Conservation (phyloP, 2,797 vertebrate species). For the Halcyon leucocephala region DNA sequence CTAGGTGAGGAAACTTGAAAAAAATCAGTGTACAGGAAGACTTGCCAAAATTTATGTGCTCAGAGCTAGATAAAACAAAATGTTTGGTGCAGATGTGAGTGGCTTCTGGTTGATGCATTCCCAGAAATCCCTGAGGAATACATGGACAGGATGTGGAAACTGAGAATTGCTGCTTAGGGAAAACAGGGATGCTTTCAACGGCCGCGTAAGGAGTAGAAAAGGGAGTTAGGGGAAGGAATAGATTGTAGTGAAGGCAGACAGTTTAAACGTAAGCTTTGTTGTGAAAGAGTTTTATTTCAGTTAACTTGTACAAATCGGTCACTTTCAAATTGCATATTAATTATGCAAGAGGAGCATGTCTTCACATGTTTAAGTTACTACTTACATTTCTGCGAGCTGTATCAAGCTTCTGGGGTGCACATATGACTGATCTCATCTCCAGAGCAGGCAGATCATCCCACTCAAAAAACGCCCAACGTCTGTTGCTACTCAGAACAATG, state of each 20-base stretch:
- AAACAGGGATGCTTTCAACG: background rate
- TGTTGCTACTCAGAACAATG: background rate
- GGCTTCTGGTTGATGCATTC: background rate
- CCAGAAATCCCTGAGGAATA: background rate
- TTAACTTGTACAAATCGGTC: background rate
- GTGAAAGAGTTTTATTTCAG: conserved; percentile 1
- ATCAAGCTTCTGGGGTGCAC: background rate
- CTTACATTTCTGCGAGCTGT: background rate
- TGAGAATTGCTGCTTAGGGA: background rate
- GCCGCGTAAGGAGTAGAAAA: background rate
- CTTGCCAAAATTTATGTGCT: background rate
- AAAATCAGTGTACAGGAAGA: background rate
- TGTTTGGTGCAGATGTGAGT: background rate
- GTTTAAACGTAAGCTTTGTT: background rate
- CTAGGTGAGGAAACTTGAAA: no score
- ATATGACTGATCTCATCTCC: background rate
- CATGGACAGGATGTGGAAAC: background rate
- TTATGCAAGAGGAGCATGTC: background rate
- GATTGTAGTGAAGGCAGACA: background rate
- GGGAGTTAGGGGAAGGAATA: background rate
- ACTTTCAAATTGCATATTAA: background rate
- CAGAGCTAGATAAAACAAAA: background rate
- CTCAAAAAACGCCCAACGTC: background rate
- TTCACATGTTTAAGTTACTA: background rate
- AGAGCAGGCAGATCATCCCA: background rate